phyloP scores from a whole-genome alignment of 1,140 invertebrate genomes.

The Gyrodactylus salaris region DNA sequence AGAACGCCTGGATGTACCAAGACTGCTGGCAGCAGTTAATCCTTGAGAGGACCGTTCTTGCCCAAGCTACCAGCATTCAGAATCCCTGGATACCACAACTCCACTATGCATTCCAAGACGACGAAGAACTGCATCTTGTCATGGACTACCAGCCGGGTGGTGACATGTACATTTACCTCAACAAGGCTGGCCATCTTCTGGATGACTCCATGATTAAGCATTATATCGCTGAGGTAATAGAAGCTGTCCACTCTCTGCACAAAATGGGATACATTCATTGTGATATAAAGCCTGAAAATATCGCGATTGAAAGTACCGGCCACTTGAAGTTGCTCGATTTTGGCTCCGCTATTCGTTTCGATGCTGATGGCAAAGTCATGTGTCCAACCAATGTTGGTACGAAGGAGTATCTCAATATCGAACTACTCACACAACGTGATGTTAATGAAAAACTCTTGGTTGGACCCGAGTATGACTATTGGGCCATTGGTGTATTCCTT shows the following conservation, averaged over 20 bases:
- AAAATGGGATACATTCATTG: constrained; percentile 1
- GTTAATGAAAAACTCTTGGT: constrained; percentile 35
- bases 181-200: constrained; percentile 87
- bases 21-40: neutral
- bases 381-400: constrained; percentile 60
- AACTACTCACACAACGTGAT: constrained; percentile 80
- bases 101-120: constrained; percentile 63
- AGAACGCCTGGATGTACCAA: neutral
- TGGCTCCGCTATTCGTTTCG: constrained; percentile 46
- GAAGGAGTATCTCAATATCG: constrained; percentile 90
- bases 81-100: constrained; percentile 50
- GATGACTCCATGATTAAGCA: constrained; percentile 9
- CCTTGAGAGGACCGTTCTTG: neutral
- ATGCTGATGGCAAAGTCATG: constrained; percentile 25
- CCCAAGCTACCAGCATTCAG: neutral
- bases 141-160: constrained; percentile 99
- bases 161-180: constrained; percentile 70
- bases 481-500: constrained; percentile 96
- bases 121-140: constrained; percentile 68
- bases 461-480: constrained; percentile 90
- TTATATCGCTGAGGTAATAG: constrained; percentile 28
- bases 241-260: constrained; percentile 2
- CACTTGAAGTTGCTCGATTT: constrained; percentile 5
- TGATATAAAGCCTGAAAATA: constrained; percentile 2
- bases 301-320: neutral